These are phyloP conservation scores for Zaprionus ornatus DNA, from an alignment of 1,140 invertebrate genomes.

Conservation along the genomic window DNA sequence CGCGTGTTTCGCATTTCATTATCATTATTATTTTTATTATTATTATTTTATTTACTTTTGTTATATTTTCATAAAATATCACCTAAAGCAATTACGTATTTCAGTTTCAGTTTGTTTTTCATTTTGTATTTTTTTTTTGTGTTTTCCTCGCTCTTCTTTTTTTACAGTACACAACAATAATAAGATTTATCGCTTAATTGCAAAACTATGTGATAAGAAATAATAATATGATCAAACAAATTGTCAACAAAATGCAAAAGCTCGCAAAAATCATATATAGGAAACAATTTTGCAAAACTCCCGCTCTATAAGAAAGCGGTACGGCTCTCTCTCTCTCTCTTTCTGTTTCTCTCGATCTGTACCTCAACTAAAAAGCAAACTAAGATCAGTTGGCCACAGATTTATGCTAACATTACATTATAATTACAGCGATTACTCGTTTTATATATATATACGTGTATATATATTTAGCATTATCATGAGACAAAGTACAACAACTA, in stretches of 20 bases:
- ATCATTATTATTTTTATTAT: constrained; percentile 62
- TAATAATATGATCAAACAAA: constrained; percentile 63
- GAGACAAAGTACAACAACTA: constrained; percentile 83
- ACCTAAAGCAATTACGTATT: constrained; percentile 84
- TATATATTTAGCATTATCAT: constrained; percentile 49
- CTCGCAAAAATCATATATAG: constrained; percentile 65
- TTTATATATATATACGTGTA: constrained; percentile 48
- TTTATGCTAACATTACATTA: constrained; percentile 76
- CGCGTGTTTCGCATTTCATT: constrained; percentile 54
- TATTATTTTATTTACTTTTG: constrained; percentile 72
- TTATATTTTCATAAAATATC: constrained; percentile 83
- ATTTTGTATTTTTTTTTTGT: constrained; percentile 49
- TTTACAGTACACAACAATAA: constrained; percentile 78
- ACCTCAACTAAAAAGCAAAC: constrained; percentile 67
- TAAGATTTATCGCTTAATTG: constrained; percentile 57
- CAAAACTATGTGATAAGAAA: constrained; percentile 33
- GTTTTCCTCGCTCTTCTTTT: constrained; percentile 40
- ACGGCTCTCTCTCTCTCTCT: constrained; percentile 35
- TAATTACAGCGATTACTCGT: constrained; percentile 70
- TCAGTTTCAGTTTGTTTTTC: constrained; percentile 74
- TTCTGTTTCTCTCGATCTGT: neutral
- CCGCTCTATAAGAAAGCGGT: constrained; percentile 8
- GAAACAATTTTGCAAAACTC: constrained; percentile 61
- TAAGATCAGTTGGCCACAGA: constrained; percentile 56
- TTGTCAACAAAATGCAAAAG: constrained; percentile 80